phyloP scores from a whole-genome alignment of 2,797 vertebrate genomes.

The Catostomus latipinnis region DNA sequence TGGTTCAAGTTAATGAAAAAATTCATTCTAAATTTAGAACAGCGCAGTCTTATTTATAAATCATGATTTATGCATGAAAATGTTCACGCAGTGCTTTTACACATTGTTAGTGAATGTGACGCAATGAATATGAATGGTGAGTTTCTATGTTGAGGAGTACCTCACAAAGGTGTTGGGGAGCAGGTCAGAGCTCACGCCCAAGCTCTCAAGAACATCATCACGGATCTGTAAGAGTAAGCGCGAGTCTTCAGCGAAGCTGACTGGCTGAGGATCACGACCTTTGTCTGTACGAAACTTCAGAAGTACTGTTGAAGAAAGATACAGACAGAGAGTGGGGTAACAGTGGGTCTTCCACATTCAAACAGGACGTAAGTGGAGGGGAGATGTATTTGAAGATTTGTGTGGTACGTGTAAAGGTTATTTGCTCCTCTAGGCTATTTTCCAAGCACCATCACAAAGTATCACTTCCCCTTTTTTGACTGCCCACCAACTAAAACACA shows the following conservation, averaged over 20 bases:
- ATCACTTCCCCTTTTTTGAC: slow-evolving; percentile 48
- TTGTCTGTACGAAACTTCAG: slow-evolving; percentile 90
- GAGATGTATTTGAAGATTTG: slow-evolving; percentile 28
- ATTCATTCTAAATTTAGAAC: too few relatives aligned
- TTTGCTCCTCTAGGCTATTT: slow-evolving; percentile 35
- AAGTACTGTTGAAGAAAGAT: slow-evolving; percentile 78
- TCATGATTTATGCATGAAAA: too few relatives aligned
- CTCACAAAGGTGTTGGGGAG: slow-evolving; percentile 86
- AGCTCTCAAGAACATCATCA: slow-evolving; percentile 79
- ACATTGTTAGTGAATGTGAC: too few relatives aligned
- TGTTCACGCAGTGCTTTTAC: too few relatives aligned
- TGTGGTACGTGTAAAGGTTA: slow-evolving; percentile 8
- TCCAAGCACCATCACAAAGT: slow-evolving; percentile 35
- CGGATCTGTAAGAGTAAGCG: slow-evolving; percentile 82
- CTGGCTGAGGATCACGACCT: slow-evolving; percentile 83
- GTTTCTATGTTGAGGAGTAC: slow-evolving; percentile 64
- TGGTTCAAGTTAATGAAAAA: too few relatives aligned
- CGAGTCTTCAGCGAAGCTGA: slow-evolving; percentile 77
- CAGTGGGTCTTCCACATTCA: slow-evolving; percentile 39
- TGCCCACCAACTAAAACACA: slow-evolving; percentile 56
- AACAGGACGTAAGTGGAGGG: slow-evolving; percentile 2
- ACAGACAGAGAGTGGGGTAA: slow-evolving; percentile 19
- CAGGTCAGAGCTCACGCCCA: slow-evolving; percentile 76
- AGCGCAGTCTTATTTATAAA: too few relatives aligned
- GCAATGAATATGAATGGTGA: neutral